Evolutionary conservation across 2,113 vertebrate species (phyloP).

Genomic region (human): GRCh38 chr14:60191501-60192000

Average conservation of each 20-base stretch:
- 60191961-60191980: neutral
- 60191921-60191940: neutral
- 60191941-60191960: neutral
- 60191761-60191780: neutral
- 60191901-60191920: neutral
- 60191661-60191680: constrained; percentile 5
- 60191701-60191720: neutral
- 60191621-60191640: constrained; percentile 15
- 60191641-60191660: neutral
- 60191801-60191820: neutral
- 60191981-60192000: neutral
- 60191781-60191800: neutral
- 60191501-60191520: neutral
- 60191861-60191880: neutral
- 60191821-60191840: neutral
- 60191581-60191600: neutral
- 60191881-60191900: neutral
- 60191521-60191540: constrained; percentile 1
- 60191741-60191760: neutral
- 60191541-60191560: neutral
- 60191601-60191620: neutral
- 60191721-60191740: neutral
- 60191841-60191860: neutral
- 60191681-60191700: neutral
- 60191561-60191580: neutral